Conservation (phyloP, 2,888 invertebrate species). For the Agrotis puta region DNA sequence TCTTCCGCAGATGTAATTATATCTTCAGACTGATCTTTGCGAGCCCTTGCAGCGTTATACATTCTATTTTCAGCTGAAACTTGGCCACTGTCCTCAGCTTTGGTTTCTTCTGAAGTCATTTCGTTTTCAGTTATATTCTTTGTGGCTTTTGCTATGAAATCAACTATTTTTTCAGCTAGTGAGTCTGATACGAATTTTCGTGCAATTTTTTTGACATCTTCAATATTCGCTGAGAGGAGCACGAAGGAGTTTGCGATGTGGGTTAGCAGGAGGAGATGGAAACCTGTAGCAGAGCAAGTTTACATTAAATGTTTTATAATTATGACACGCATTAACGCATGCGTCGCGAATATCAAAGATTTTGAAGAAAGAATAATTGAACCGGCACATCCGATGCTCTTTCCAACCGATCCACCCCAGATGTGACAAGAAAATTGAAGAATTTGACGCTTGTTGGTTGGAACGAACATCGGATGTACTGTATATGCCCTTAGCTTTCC, state of each 20-base stretch:
- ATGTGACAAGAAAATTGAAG: too few relatives aligned
- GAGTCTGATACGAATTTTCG: constrained; percentile 76
- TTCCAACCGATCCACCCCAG: too few relatives aligned
- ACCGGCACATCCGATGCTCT: too few relatives aligned
- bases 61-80: constrained; percentile 45
- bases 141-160: constrained; percentile 67
- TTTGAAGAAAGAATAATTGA: too few relatives aligned
- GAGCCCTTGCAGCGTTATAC: neutral
- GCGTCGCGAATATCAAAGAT: too few relatives aligned
- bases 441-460: too few relatives aligned
- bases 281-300: constrained; percentile 68
- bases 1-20: too few relatives aligned
- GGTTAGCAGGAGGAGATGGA: constrained; percentile 66
- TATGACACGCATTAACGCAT: too few relatives aligned
- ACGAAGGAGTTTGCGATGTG: constrained; percentile 70
- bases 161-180: constrained; percentile 72
- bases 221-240: constrained; percentile 78
- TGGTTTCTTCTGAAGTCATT: constrained; percentile 63
- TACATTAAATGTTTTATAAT: neutral
- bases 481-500: too few relatives aligned
- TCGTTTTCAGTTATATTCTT: constrained; percentile 9
- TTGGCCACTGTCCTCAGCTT: neutral
- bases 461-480: too few relatives aligned
- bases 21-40: neutral
- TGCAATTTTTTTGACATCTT: constrained; percentile 78